Conservation (phyloP, 2,797 vertebrate species). For the Bovichtus diacanthus region DNA sequence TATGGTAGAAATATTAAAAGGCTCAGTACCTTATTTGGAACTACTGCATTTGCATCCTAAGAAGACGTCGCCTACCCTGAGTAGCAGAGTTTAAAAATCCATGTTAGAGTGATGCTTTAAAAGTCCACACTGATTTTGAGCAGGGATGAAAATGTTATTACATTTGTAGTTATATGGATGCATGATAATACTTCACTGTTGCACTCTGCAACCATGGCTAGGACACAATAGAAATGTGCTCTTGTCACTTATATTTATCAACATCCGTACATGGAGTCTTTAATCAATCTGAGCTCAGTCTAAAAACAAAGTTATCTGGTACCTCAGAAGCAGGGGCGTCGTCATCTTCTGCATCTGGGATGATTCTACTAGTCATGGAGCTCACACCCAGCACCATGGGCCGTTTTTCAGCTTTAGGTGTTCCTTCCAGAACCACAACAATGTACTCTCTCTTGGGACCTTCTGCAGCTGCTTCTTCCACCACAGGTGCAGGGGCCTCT, state of each 20-base stretch:
- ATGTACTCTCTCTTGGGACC: slow-evolving; percentile 76
- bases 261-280: not conserved
- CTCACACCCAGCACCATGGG: slow-evolving; percentile 81
- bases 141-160: not conserved
- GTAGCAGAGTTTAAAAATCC: slow-evolving; percentile 57
- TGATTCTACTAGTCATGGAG: slow-evolving; percentile 75
- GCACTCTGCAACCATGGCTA: not conserved
- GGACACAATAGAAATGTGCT: not conserved
- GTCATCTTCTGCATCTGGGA: slow-evolving; percentile 75
- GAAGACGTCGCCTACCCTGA: slow-evolving; percentile 74
- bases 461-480: slow-evolving; percentile 44
- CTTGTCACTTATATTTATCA: not conserved
- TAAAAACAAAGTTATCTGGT: slow-evolving; percentile 42
- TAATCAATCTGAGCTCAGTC: not conserved
- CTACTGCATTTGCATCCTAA: slow-evolving; percentile 84
- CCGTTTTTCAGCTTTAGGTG: slow-evolving; percentile 73
- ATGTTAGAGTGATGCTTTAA: slow-evolving; percentile 25
- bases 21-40: slow-evolving; percentile 64
- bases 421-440: slow-evolving; percentile 82
- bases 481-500: not conserved
- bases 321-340: slow-evolving; percentile 68
- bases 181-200: not conserved
- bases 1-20: slow-evolving; percentile 29
- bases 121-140: not conserved
- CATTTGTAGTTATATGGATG: not conserved